Percentiles rank a stretch among this genome's conserved stretches.
These are phyloP conservation scores for Pseudobourletiella spinata DNA, from an alignment of 1,140 invertebrate species.

Conservation along the genomic window DNA sequence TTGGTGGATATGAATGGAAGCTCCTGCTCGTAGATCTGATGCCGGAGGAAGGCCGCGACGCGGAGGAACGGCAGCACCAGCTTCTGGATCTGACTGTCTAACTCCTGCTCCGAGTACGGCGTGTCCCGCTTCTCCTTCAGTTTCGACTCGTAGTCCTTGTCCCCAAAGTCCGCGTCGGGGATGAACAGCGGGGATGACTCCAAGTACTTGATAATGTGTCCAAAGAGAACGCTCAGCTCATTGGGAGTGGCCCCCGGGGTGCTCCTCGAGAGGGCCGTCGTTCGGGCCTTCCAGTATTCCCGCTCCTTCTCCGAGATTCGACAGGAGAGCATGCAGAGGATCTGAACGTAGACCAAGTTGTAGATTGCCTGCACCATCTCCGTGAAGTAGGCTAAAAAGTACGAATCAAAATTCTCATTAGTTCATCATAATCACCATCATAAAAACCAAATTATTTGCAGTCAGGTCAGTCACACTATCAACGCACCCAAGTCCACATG, in stretches of 20 bases:
- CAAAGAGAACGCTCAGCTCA: conserved; percentile 38
- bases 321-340: conserved; percentile 60
- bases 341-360: conserved; percentile 81
- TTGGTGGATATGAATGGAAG: conserved; percentile 46
- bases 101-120: conserved; percentile 37
- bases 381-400: conserved; percentile 68
- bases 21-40: conserved; percentile 75
- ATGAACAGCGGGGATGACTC: conserved; percentile 40
- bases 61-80: conserved; percentile 74
- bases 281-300: conserved; percentile 42
- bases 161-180: conserved; percentile 33
- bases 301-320: conserved; percentile 49
- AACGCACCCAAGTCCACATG: conserved; percentile 72
- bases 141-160: conserved; percentile 24
- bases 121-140: neutral
- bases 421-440: no score
- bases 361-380: conserved; percentile 76
- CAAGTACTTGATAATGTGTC: conserved; percentile 42
- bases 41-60: conserved; percentile 67
- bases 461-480: neutral
- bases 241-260: conserved; percentile 17
- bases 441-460: no score
- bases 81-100: conserved; percentile 57
- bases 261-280: conserved; percentile 6
- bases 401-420: conserved; percentile 31